Percentiles rank a stretch among this genome's conserved stretches.
Conservation (phyloP, 2,888 invertebrate genomes). For the Uropetala carovei region DNA sequence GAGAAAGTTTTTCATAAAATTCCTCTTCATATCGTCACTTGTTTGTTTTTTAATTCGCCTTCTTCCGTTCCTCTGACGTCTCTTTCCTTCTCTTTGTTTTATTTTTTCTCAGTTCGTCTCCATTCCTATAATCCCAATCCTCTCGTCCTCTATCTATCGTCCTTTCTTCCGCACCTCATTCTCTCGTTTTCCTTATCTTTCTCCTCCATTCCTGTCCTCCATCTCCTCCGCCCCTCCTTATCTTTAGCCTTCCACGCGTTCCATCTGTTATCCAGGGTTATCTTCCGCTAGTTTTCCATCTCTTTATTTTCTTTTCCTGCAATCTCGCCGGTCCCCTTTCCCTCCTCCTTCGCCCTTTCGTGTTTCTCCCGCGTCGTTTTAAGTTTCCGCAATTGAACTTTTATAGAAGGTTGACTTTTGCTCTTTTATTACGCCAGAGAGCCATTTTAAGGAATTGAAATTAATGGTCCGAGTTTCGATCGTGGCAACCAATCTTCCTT, state of each 20-base stretch:
- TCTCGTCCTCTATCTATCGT: neutral
- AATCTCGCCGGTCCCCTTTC: neutral
- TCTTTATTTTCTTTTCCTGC: neutral
- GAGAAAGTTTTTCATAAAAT: too few relatives aligned
- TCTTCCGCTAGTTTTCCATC: too few relatives aligned
- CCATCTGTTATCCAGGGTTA: neutral
- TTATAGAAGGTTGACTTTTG: constrained; percentile 23
- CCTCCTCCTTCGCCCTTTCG: neutral
- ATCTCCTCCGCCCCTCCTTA: neutral
- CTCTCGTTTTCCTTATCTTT: neutral
- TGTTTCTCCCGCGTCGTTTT: constrained; percentile 3
- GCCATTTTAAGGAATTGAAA: constrained; percentile 22
- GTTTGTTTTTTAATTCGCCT: too few relatives aligned
- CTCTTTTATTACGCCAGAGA: neutral
- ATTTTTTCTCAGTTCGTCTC: neutral
- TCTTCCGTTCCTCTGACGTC: neutral
- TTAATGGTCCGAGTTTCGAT: constrained; percentile 14
- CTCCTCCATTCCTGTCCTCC: neutral
- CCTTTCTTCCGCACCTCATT: neutral
- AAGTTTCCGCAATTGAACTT: constrained; percentile 28
- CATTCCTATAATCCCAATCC: neutral
- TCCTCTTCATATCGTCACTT: too few relatives aligned
- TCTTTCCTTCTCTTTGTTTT: neutral
- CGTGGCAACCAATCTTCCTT: constrained; percentile 8
- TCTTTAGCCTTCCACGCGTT: neutral